Evolutionary conservation across 2,888 invertebrate species (phyloP).

Genomic region (Allacma fusca): DNA sequence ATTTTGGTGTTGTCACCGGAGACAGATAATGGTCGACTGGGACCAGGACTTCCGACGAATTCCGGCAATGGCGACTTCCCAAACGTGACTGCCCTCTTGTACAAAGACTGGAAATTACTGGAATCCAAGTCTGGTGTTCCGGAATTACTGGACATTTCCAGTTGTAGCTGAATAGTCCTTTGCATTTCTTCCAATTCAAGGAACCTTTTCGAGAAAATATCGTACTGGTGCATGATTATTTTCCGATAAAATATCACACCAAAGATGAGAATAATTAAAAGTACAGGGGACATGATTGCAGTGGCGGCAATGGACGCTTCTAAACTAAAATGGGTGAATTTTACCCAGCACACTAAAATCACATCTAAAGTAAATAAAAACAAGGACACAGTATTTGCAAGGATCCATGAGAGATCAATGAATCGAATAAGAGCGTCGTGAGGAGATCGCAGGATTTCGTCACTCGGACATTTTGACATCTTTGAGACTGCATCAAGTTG

Average conservation of each 20-base stretch:
- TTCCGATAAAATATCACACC: conserved; percentile 56
- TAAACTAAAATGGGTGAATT: conserved; percentile 51
- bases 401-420: conserved; percentile 57
- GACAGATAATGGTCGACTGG: neutral
- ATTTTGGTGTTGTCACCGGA: neutral
- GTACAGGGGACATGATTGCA: conserved; percentile 56
- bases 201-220: conserved; percentile 39
- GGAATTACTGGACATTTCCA: neutral
- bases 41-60: neutral
- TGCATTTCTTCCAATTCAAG: conserved; percentile 44
- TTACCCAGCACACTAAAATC: conserved; percentile 59
- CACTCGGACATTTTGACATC: conserved; percentile 47
- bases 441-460: conserved; percentile 49
- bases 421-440: conserved; percentile 56
- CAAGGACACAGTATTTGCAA: conserved; percentile 55
- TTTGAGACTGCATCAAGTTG: conserved; percentile 54
- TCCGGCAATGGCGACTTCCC: neutral
- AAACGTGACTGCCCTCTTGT: neutral
- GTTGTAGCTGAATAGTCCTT: neutral
- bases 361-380: conserved; percentile 60
- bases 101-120: neutral
- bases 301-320: conserved; percentile 49
- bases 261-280: conserved; percentile 56
- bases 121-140: neutral
- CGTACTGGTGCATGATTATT: conserved; percentile 46